A percentile compares a stretch with the other conserved stretches of the same genome.
phyloP scores from a whole-genome alignment of 2,888 invertebrate species.

The Callosobruchus maculatus region DNA sequence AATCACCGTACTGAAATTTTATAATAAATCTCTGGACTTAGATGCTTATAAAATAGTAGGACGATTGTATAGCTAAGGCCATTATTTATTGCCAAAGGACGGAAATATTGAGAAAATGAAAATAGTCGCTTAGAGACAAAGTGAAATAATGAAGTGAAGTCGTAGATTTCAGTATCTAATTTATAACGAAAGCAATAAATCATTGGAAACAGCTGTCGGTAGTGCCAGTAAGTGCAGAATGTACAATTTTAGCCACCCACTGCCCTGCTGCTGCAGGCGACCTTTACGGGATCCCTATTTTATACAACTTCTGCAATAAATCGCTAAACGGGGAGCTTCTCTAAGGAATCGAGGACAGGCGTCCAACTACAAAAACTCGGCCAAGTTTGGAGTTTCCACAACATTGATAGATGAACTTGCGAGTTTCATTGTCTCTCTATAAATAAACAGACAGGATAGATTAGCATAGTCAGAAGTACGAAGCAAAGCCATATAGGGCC shows the following conservation, averaged over 20 bases:
- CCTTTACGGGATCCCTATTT: not conserved
- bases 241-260: not conserved
- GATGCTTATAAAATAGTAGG: no score
- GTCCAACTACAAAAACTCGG: not conserved
- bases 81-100: no score
- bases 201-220: not conserved
- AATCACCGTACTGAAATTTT: no score
- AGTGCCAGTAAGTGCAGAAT: not conserved
- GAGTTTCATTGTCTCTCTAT: no score
- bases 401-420: not conserved
- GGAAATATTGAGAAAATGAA: not conserved
- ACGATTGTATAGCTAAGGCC: no score
- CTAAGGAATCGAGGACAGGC: not conserved
- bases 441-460: no score
- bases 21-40: no score
- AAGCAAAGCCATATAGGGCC: no score
- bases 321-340: not conserved
- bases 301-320: not conserved
- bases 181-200: not conserved
- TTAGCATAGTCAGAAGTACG: no score
- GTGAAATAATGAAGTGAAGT: not conserved
- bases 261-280: not conserved
- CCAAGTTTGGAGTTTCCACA: not conserved
- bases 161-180: not conserved
- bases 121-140: not conserved